Evolutionary conservation across 1,140 invertebrate species (phyloP), one percentile per base, ranked within the genome.

Genomic region (Delia radicum): DNA sequence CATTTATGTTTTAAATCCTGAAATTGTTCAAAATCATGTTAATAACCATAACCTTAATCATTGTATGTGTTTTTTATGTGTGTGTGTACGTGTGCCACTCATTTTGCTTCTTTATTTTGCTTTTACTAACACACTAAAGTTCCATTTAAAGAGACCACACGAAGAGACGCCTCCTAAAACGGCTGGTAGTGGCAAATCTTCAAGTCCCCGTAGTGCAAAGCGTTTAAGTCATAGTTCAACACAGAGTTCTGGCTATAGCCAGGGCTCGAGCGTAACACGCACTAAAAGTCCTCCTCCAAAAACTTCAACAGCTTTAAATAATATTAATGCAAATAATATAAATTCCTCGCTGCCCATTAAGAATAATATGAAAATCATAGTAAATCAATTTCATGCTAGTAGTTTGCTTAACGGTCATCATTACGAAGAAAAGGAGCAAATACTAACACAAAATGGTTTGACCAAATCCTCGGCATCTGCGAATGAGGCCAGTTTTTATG

Each of bases 381-480:
- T 85, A 27, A 85, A 84, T 76, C 79, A 85, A 37, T 85, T 85
- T 78, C 84, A 85, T 77, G 84, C 81, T 65, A 85, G 83, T 76
- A 85, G 79, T 74, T 75, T 85, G 77, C 72, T 85, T 13, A 84
- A 69, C 78, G 71, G 79, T 21, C 82, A 84, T 65, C 80, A 81
- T 63, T 79, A 81, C 48, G 83, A 78, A 27, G 81, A 83, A 69
- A 85, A 83, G 76, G 79, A 74, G 63, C 78, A 81, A 46, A 78
- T 85, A 63, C 79, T 85, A 75, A 81, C 83, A 10, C 83, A 85
- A 72, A 85, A 85, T 72, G 83, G 83, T 33, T 69, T 85, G 42
- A 85, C 82, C 33, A 85, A 31, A 69, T 83, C 83, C 12, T 81
- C 84, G 29, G 82, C 80, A 29, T 76, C 81, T 2, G 83, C 83